Base-by-base conservation (phyloP, 2,797 vertebrate genomes). In the Myotis vivesi region DNA sequence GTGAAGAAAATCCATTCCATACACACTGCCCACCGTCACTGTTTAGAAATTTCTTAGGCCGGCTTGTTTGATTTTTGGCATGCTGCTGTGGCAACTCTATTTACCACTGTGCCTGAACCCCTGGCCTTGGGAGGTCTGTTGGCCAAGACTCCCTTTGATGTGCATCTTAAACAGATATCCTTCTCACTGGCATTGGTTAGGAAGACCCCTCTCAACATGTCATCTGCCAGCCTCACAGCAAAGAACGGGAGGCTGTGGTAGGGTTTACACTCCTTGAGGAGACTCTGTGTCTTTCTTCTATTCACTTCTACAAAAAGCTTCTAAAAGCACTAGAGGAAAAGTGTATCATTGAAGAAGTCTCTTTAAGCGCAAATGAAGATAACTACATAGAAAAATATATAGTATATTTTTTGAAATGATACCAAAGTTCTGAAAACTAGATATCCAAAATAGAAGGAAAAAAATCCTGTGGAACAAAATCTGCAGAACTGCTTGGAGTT, bases 331-430 rank as follows among this genome's bases (percentile, higher is more conserved):
- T 69, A 79, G 23, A 71, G 8, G 15, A 30, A 62, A 75, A 89
- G 16, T 30, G 3, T 19, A 30, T 68, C 49, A n/a, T 10, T 44
- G 38, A 62, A 66, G 25, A 76, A 9, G 13, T 91, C 49, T 68
- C 22, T 36, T 53, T 23, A 73, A 91, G 12, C 68, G 28, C 38
- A 73, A 94, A 91, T 75, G 15, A 23, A 25, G 30, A 72, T 38
- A 51, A 92, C 25, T 36, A 7, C 59, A 62, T 19, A 91, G 11
- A 53, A 59, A 71, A 75, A 57, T 28, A 10, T 1, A 44, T 44
- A 46, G 15, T n/a, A 49, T 92, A 69, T 49, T 38, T 77, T 93
- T 85, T 25, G 30, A 93, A 95, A 93, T 25, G 44, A 93, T 38
- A 77, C 15, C 17, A 83, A 77, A 46, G 19, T 55, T 73, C 79